These are phyloP conservation scores for Myopa tessellatipennis DNA, from an alignment of 2,888 invertebrate species.

Conservation along the genomic window DNA sequence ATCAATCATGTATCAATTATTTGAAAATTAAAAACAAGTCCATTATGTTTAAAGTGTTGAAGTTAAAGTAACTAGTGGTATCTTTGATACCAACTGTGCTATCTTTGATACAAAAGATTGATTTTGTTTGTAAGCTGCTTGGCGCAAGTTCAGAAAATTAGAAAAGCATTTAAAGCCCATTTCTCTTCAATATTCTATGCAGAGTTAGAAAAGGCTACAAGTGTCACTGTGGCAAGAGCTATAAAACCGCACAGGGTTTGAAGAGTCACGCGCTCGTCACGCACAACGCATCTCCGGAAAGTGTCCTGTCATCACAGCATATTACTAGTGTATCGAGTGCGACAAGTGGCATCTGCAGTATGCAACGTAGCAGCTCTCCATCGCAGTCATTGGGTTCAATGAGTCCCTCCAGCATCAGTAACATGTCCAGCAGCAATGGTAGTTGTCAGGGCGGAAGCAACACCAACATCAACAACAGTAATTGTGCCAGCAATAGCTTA, in stretches of 20 bases:
- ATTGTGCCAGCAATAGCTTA: slow-evolving; percentile 48
- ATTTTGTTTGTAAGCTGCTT: not conserved
- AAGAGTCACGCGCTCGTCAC: slow-evolving; percentile 75
- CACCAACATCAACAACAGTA: slow-evolving; percentile 50
- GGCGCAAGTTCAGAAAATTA: not conserved
- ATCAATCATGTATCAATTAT: not conserved
- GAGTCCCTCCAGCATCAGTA: slow-evolving; percentile 68
- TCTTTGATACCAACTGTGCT: too few relatives aligned
- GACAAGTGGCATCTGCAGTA: slow-evolving; percentile 41
- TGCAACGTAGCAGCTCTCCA: slow-evolving; percentile 65
- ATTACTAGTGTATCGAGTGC: slow-evolving; percentile 53
- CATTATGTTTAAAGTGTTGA: too few relatives aligned
- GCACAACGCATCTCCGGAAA: slow-evolving; percentile 66
- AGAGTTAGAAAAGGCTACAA: slow-evolving; percentile 84
- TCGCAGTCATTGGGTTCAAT: slow-evolving; percentile 67
- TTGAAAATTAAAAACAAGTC: too few relatives aligned
- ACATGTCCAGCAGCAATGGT: slow-evolving; percentile 67
- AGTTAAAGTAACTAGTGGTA: too few relatives aligned
- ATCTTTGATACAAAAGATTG: not conserved
- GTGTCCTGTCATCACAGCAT: slow-evolving; percentile 59
- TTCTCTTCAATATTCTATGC: slow-evolving; percentile 47
- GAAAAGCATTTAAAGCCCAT: not conserved
- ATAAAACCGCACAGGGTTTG: slow-evolving; percentile 83
- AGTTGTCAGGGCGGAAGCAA: slow-evolving; percentile 61
- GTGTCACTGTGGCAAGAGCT: slow-evolving; percentile 88